Percentiles rank a stretch among this genome's conserved stretches.
Conservation (phyloP, 2,113 vertebrate species). For the Origma solitaria region DNA sequence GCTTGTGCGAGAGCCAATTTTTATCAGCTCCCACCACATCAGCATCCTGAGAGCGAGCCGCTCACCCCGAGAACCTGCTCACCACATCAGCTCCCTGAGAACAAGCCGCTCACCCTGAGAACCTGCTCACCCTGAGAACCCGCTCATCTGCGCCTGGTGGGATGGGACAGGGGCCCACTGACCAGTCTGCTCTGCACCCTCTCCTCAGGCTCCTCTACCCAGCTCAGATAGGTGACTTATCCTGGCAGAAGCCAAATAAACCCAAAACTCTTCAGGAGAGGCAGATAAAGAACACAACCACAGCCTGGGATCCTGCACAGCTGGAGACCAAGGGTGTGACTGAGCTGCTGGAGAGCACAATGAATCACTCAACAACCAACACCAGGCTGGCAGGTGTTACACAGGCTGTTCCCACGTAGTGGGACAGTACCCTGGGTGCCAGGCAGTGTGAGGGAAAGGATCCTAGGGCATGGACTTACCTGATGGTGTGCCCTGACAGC, state of each 20-base stretch:
- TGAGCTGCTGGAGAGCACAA: rapidly evolving
- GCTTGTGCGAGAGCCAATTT: neutral
- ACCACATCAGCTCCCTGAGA: rapidly evolving
- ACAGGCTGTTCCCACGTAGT: rapidly evolving
- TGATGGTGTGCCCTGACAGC: neutral
- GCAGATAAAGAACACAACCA: neutral
- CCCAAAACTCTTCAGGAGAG: neutral
- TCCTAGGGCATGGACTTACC: neutral
- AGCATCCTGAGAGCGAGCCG: rapidly evolving
- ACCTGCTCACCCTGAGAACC: neutral
- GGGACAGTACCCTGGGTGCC: neutral
- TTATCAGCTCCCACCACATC: neutral
- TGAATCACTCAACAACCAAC: neutral
- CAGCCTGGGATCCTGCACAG: neutral
- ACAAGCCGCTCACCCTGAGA: rapidly evolving
- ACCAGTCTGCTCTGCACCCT: neutral
- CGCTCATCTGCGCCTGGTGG: neutral
- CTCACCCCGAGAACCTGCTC: neutral
- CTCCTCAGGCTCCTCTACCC: neutral
- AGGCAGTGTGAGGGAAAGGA: neutral
- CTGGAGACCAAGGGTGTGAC: neutral
- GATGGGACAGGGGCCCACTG: neutral
- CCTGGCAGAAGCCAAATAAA: neutral
- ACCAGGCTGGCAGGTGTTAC: neutral
- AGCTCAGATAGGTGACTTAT: neutral